Conservation (phyloP, 2,888 invertebrate genomes). For the Philereme vetulata region DNA sequence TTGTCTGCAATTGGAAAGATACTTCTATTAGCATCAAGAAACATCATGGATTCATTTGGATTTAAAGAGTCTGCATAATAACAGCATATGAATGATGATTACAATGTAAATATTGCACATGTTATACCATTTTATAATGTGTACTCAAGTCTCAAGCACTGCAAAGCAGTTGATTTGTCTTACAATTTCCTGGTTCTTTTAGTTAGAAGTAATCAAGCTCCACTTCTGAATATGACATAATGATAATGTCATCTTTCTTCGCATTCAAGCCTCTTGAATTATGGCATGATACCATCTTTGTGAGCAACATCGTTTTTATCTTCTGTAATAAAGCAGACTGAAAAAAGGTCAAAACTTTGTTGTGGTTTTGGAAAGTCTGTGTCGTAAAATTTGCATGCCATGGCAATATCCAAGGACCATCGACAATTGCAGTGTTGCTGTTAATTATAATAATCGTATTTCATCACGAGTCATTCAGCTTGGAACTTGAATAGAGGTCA, state of each 20-base stretch:
- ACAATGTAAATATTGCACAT: slow-evolving; percentile 12
- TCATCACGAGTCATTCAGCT: slow-evolving; percentile 26
- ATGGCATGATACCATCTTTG: not conserved
- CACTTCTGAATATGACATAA: slow-evolving; percentile 40
- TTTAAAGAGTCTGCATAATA: slow-evolving; percentile 10
- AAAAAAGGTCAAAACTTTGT: slow-evolving; percentile 9
- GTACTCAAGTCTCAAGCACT: slow-evolving; percentile 5
- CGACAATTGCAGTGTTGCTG: slow-evolving; percentile 15
- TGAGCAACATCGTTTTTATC: not conserved
- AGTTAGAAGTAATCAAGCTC: slow-evolving; percentile 65
- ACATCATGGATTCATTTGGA: slow-evolving; percentile 3
- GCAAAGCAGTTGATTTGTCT: slow-evolving; percentile 29
- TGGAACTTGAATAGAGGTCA: slow-evolving; percentile 44
- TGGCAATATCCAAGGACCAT: slow-evolving; percentile 17
- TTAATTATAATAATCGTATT: slow-evolving; percentile 18
- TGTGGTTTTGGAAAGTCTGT: slow-evolving; percentile 22
- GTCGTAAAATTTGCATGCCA: slow-evolving; percentile 18
- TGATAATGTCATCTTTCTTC: slow-evolving; percentile 34
- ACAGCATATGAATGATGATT: slow-evolving; percentile 20
- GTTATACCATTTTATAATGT: not conserved
- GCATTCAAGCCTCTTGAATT: slow-evolving; percentile 5
- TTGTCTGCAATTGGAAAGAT: slow-evolving; percentile 12
- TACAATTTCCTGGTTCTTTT: slow-evolving; percentile 64
- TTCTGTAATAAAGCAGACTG: not conserved
- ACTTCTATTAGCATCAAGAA: slow-evolving; percentile 2